These are phyloP conservation scores for Melanotaenia pygmaea DNA, from an alignment of 2,797 vertebrate species.

Conservation along the genomic window DNA sequence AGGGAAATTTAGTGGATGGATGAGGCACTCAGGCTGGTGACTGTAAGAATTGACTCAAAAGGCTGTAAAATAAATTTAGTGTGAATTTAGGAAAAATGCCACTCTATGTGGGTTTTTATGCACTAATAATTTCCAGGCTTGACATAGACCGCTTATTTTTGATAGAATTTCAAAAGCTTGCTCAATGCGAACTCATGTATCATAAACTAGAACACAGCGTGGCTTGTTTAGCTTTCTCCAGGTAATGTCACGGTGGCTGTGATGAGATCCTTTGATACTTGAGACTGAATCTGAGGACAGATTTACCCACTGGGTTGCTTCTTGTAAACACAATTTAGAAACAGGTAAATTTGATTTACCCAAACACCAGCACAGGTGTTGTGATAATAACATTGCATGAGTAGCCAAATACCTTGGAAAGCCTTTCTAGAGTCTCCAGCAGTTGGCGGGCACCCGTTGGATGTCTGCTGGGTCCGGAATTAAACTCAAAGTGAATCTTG, in stretches of 20 bases:
- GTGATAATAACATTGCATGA: constrained; percentile 27
- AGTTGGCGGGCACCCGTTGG: constrained; percentile 47
- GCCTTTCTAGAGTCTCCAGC: constrained; percentile 55
- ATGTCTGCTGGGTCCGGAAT: constrained; percentile 39
- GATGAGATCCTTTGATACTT: constrained; percentile 15
- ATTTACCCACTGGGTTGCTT: constrained; percentile 15
- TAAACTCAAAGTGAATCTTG: constrained; percentile 80
- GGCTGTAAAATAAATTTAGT: not conserved
- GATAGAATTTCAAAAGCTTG: not conserved
- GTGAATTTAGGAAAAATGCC: not conserved
- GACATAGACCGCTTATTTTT: not conserved
- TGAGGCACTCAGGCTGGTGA: not conserved
- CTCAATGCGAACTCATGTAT: not conserved
- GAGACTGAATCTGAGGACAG: constrained; percentile 45
- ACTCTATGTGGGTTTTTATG: not conserved
- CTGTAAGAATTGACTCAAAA: too few species aligned
- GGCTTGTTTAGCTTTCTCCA: constrained; percentile 42
- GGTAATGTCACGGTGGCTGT: not conserved
- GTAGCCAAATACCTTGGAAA: constrained; percentile 72
- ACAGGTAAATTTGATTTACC: constrained; percentile 13
- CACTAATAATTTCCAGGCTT: not conserved
- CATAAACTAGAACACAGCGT: not conserved
- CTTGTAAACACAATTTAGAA: constrained; percentile 58
- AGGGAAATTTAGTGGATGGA: not conserved
- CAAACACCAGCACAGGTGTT: constrained; percentile 40